Evolutionary conservation across 92 coral and sea anemone genomes (phyloP), one percentile per base, ranked within the genome.

Genomic region (Isaurus tuberculatus): DNA sequence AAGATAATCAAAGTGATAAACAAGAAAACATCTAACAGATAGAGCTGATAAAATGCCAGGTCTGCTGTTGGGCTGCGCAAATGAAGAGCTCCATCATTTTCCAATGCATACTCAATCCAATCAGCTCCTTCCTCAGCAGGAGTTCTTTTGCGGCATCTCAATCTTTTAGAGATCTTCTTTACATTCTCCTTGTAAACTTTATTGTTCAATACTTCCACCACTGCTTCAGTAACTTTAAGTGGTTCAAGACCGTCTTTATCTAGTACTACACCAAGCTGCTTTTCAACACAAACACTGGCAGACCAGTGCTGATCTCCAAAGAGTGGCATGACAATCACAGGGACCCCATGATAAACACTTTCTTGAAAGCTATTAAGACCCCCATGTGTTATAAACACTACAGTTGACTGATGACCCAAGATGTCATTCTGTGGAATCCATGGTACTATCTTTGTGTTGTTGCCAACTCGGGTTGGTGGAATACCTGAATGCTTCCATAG

Each of bases 121-220:
- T 86, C 89, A 0, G 86, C 89, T 28, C 89, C 89, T 40, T 86
- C 89, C 80, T 86, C 80, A 14, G 65, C 43, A 20, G 89, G 86
- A 23, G 85, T 70, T 63, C 26, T 53, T 46, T 44, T 86, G 49
- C 86, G 83, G 65, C 81, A 31, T 64, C 71, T 79, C 81, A 86
- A 26, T 20, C 80, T 36, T 60, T 60, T 42, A 4, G 89, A 79
- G 43, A 70, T 20, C 46, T 42, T 70, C 60, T 58, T 58, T 26
- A 63, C 53, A 71, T 86, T 86, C 26, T 80, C 61, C 37, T 70
- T 57, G 71, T 69, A 86, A 19, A 70, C 33, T 7, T 80, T 86
- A 17, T 86, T 80, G 32, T 79, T 40, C 60, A 86, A 19, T n/a
- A 86, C 89, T 19, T 86, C 72, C 42, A 2, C 33, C 14, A 86